These are phyloP conservation scores for Arnoldichthys spilopterus DNA, from an alignment of 2,797 vertebrate species.

Conservation along the genomic window DNA sequence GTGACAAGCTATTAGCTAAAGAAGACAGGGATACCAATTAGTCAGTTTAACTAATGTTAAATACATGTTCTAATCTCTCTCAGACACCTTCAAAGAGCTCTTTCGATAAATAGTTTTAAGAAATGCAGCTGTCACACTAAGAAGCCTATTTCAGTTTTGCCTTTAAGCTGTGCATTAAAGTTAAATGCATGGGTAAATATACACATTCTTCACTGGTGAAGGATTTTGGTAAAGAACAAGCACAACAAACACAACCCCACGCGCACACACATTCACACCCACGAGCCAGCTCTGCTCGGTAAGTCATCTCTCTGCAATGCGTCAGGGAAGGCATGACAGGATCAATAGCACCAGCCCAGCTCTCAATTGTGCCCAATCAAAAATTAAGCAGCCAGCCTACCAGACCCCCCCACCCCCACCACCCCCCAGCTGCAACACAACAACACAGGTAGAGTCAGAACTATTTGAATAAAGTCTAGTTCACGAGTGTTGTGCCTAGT, in stretches of 20 bases:
- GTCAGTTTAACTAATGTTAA: constrained; percentile 21
- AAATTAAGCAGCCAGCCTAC: constrained; percentile 66
- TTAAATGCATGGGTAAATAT: background rate
- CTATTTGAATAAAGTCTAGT: background rate
- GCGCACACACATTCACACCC: constrained; percentile 27
- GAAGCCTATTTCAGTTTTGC: background rate
- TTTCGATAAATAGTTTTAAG: background rate
- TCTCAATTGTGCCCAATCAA: constrained; percentile 77
- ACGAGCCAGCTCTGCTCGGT: constrained; percentile 43
- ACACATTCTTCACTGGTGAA: background rate
- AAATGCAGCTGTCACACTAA: background rate
- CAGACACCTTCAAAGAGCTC: background rate
- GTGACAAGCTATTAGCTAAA: constrained; percentile 37
- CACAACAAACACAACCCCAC: constrained; percentile 27
- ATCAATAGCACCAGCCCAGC: constrained; percentile 80
- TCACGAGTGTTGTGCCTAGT: too few species aligned
- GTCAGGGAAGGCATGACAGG: constrained; percentile 78
- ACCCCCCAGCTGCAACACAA: background rate
- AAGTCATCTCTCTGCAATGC: constrained; percentile 78
- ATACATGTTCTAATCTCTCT: background rate
- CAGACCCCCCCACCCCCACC: constrained; percentile 10
- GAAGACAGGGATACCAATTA: constrained; percentile 35
- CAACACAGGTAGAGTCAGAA: background rate
- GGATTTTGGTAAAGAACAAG: constrained; percentile 11
- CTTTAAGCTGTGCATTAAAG: background rate